Evolutionary conservation across 2,888 invertebrate species (phyloP).

Genomic region (Herminia tarsipennalis): DNA sequence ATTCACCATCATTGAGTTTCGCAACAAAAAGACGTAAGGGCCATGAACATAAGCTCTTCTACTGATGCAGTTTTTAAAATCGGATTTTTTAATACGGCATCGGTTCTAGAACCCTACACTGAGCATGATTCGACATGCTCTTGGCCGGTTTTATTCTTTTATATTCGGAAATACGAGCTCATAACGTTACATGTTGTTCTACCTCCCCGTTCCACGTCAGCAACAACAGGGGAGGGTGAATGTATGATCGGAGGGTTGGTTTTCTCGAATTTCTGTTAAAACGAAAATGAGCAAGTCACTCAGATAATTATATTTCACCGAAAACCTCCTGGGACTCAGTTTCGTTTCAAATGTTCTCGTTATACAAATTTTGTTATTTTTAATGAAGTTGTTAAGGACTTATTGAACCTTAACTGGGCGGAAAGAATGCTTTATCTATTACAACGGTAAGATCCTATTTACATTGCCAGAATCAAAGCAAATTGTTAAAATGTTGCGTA

Average conservation of each 20-base stretch:
- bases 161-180: conserved; percentile 10
- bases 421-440: too few species aligned
- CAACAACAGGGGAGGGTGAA: neutral
- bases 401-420: too few species aligned
- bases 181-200: neutral
- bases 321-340: neutral
- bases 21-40: too few species aligned
- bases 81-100: too few species aligned
- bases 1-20: too few species aligned
- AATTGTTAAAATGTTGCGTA: too few species aligned
- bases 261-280: conserved; percentile 3
- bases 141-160: conserved; percentile 14
- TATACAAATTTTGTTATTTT: neutral
- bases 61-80: too few species aligned
- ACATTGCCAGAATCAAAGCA: too few species aligned
- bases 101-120: too few species aligned
- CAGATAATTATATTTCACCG: conserved; percentile 10
- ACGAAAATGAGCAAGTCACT: conserved; percentile 13
- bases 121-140: too few species aligned
- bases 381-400: neutral
- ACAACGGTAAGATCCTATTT: too few species aligned
- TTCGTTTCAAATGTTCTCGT: neutral
- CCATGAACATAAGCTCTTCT: too few species aligned
- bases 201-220: neutral
- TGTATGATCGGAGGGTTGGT: conserved; percentile 6